A percentile compares a stretch with the other conserved stretches of the same genome.
Conservation (phyloP, 30 jellyfish, hydroid and myxozoan species). For the Turritopsis rubra region DNA sequence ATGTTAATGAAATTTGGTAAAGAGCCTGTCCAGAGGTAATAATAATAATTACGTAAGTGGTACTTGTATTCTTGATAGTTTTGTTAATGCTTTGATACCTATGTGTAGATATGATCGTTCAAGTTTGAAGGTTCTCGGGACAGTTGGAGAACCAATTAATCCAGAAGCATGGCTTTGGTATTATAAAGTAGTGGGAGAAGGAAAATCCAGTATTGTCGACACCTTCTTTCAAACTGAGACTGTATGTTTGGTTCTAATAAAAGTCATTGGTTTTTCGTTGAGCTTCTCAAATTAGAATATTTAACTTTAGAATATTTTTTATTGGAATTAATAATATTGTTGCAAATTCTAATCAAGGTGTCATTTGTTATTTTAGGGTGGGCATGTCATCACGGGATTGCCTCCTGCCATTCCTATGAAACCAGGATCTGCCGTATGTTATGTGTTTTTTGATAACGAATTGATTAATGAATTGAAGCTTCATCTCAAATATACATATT, state of each 20-base stretch:
- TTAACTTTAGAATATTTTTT: too few species aligned
- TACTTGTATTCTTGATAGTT: too few species aligned
- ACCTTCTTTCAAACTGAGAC: slow-evolving; percentile 99
- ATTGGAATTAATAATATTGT: neutral
- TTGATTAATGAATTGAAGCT: too few species aligned
- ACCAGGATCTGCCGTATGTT: slow-evolving; percentile 98
- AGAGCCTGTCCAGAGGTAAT: slow-evolving; percentile 73
- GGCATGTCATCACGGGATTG: slow-evolving; percentile 93
- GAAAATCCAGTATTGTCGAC: slow-evolving; percentile 67
- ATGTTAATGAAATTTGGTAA: slow-evolving; percentile 78
- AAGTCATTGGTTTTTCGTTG: too few species aligned
- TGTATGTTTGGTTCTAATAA: slow-evolving; percentile 18
- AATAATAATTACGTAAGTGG: too few species aligned
- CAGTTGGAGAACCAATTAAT: slow-evolving; percentile 98
- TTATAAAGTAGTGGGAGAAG: slow-evolving; percentile 85
- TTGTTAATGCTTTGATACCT: too few species aligned
- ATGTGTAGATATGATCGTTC: slow-evolving; percentile 64
- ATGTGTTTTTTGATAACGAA: neutral
- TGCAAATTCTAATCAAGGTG: neutral
- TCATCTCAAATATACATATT: too few species aligned
- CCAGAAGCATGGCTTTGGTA: slow-evolving; percentile 99
- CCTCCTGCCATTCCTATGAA: slow-evolving; percentile 95
- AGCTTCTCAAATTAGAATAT: too few species aligned
- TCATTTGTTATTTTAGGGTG: slow-evolving; percentile 56
- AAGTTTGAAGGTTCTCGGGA: slow-evolving; percentile 79